Percentiles rank a stretch among this genome's conserved stretches.
These are phyloP conservation scores for Sarcophaga rosellei DNA, from an alignment of 2,888 invertebrate species.

Conservation along the genomic window DNA sequence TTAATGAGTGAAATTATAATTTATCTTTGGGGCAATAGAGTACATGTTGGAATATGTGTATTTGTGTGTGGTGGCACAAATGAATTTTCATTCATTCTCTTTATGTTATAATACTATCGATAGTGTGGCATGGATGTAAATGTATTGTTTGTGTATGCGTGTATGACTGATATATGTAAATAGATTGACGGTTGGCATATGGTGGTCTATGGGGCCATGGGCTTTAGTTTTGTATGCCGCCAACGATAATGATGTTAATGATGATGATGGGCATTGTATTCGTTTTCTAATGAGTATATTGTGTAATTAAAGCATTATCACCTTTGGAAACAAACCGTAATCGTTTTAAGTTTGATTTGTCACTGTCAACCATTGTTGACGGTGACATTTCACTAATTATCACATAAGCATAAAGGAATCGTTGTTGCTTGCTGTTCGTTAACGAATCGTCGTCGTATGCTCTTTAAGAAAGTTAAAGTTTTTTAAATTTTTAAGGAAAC, in stretches of 20 bases:
- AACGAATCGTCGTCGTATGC: not conserved
- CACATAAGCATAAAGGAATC: slow-evolving; percentile 41
- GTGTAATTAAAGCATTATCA: slow-evolving; percentile 60
- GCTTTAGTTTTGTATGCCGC: not conserved
- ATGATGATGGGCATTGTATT: slow-evolving; percentile 24
- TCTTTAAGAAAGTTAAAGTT: not conserved
- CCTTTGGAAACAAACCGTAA: slow-evolving; percentile 51
- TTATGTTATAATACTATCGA: slow-evolving; percentile 7
- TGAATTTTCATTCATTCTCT: not conserved
- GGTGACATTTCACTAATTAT: slow-evolving; percentile 54
- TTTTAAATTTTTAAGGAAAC: not conserved
- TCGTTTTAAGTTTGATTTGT: slow-evolving; percentile 61
- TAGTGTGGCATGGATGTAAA: not conserved
- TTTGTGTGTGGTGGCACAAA: not conserved
- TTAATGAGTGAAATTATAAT: not conserved
- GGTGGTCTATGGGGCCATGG: not conserved
- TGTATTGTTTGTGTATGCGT: not conserved
- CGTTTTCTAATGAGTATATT: slow-evolving; percentile 47
- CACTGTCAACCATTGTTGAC: slow-evolving; percentile 56
- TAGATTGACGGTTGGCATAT: not conserved
- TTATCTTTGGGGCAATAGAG: not conserved
- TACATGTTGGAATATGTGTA: not conserved
- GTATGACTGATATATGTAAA: slow-evolving; percentile 13
- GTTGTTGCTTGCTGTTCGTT: not conserved
- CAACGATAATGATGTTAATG: not conserved